These are phyloP conservation scores for Sciurus carolinensis DNA, from an alignment of 2,797 vertebrate species.

Conservation along the genomic window DNA sequence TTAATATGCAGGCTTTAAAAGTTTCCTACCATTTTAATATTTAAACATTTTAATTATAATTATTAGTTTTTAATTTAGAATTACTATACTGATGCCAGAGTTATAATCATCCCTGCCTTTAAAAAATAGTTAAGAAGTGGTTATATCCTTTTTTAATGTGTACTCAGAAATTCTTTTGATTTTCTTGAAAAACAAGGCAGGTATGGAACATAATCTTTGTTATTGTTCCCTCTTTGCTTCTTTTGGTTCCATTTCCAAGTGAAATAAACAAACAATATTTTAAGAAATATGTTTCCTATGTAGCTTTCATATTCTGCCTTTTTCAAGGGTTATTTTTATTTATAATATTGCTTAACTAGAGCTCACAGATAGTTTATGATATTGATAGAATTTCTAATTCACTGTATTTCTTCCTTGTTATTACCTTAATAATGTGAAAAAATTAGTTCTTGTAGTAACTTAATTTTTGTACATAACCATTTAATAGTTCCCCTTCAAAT, in stretches of 20 bases:
- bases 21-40: constrained; percentile 56
- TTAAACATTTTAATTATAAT: constrained; percentile 54
- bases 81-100: neutral
- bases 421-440: constrained; percentile 61
- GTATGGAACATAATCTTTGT: neutral
- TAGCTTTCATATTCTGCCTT: constrained; percentile 33
- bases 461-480: constrained; percentile 33
- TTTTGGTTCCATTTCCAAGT: constrained; percentile 2
- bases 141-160: constrained; percentile 6
- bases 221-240: neutral
- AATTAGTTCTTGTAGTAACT: neutral
- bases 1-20: constrained; percentile 10
- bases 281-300: neutral
- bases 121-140: neutral
- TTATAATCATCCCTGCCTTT: neutral
- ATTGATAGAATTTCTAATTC: constrained; percentile 26
- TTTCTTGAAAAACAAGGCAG: constrained; percentile 40
- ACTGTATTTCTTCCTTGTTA: constrained; percentile 47
- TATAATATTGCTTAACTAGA: neutral
- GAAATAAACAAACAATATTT: constrained; percentile 61
- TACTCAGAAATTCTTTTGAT: constrained; percentile 28
- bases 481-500: constrained; percentile 43
- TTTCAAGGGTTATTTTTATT: constrained; percentile 44
- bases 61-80: constrained; percentile 48
- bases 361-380: neutral